A percentile compares a stretch with the other conserved stretches of the same genome.
Conservation (phyloP, 1,140 invertebrate species). For the Apolygus lucorum region DNA sequence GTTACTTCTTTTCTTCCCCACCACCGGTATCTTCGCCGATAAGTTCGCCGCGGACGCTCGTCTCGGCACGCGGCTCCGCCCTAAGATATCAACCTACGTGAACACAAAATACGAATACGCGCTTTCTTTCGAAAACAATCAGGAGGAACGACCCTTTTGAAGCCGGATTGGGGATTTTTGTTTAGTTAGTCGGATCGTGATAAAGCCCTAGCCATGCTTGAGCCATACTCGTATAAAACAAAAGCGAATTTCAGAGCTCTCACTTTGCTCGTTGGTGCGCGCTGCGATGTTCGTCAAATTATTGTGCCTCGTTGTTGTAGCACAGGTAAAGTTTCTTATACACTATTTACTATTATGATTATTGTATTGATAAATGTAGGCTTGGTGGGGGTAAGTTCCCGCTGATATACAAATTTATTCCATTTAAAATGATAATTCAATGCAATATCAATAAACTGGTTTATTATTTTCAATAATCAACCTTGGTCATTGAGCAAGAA, state of each 20-base stretch:
- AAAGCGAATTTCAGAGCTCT: not conserved
- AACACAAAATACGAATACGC: not conserved
- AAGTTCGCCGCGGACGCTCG: not conserved
- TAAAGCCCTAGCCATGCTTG: not conserved
- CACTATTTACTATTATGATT: too few species aligned
- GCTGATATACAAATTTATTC: not conserved
- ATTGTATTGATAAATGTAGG: not conserved
- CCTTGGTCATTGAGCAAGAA: not conserved
- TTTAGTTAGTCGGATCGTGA: not conserved
- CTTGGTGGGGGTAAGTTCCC: not conserved
- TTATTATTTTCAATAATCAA: not conserved
- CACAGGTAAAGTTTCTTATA: not conserved
- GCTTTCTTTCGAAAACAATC: not conserved
- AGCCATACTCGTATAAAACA: not conserved
- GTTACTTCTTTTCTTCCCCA: too few species aligned
- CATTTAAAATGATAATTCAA: not conserved
- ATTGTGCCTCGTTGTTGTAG: not conserved
- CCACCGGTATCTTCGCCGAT: not conserved
- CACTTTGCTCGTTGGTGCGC: not conserved
- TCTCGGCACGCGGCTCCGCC: not conserved
- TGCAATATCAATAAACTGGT: not conserved
- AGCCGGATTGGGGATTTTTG: not conserved
- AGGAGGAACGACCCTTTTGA: constrained; percentile 4
- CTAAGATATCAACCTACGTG: not conserved
- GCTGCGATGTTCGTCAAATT: not conserved